phyloP scores from a whole-genome alignment of 2,888 invertebrate genomes.

The Sarcophaga carnaria region DNA sequence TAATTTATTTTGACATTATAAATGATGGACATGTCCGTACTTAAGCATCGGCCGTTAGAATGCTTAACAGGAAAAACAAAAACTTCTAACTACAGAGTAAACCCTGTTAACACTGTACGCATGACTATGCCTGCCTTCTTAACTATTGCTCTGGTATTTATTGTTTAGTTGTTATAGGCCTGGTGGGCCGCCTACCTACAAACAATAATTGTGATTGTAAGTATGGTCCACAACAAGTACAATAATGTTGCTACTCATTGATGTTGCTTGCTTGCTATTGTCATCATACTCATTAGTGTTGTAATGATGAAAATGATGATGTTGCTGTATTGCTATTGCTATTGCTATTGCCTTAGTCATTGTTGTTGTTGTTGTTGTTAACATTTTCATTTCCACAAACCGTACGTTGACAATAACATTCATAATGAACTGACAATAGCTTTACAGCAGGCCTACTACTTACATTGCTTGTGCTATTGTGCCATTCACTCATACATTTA shows the following conservation, averaged over 20 bases:
- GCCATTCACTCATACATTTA: not conserved
- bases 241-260: constrained; percentile 21
- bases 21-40: constrained; percentile 53
- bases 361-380: constrained; percentile 20
- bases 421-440: constrained; percentile 62
- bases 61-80: constrained; percentile 10
- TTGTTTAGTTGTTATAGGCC: not conserved
- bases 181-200: not conserved
- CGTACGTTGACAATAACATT: constrained; percentile 52
- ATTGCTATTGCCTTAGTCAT: not conserved
- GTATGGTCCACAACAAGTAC: not conserved
- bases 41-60: constrained; percentile 47
- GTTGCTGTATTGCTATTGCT: not conserved
- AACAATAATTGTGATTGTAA: not conserved
- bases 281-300: constrained; percentile 23
- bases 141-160: not conserved
- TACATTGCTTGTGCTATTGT: not conserved
- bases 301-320: constrained; percentile 18
- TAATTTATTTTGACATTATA: constrained; percentile 59
- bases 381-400: constrained; percentile 17
- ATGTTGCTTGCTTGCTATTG: constrained; percentile 19
- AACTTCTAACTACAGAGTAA: not conserved
- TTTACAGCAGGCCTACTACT: not conserved
- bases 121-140: not conserved
- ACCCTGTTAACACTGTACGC: not conserved